Evolutionary conservation across 2,113 vertebrate genomes (phyloP).

Genomic region (Albula goreensis): DNA sequence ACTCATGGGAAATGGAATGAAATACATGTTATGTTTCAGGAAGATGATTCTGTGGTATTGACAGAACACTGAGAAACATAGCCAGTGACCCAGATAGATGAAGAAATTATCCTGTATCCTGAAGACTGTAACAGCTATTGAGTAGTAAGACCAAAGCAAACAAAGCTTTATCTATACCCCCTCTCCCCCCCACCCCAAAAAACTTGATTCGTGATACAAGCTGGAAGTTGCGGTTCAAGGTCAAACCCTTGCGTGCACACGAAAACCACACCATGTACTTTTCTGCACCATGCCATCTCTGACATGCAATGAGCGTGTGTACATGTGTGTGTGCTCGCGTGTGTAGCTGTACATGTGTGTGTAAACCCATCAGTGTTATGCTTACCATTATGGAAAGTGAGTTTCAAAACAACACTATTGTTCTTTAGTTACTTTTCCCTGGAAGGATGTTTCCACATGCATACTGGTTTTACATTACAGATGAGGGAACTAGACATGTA

Average conservation of each 20-base stretch:
- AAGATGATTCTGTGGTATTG: background rate
- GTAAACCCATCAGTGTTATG: background rate
- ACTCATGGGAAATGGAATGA: background rate
- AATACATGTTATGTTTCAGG: too few species aligned
- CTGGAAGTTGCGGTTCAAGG: background rate
- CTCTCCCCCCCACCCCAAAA: background rate
- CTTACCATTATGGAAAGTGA: slow-evolving; percentile 31
- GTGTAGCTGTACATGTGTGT: background rate
- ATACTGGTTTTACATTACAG: background rate
- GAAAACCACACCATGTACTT: background rate
- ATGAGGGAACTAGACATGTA: background rate
- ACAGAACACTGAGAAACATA: background rate
- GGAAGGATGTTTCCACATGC: slow-evolving; percentile 33
- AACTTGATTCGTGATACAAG: background rate
- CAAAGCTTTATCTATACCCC: background rate
- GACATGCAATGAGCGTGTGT: background rate
- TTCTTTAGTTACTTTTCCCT: slow-evolving; percentile 11
- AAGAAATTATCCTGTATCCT: background rate
- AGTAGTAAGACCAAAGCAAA: background rate
- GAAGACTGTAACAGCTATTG: background rate
- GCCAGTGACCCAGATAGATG: background rate
- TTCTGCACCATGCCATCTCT: background rate
- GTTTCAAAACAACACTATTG: slow-evolving; percentile 34
- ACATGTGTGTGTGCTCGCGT: slow-evolving; percentile 16
- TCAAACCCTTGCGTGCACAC: background rate